Evolutionary conservation across 2,888 invertebrate species (phyloP), one percentile per base, ranked within the genome.

Genomic region (Drosophila gaucha): DNA sequence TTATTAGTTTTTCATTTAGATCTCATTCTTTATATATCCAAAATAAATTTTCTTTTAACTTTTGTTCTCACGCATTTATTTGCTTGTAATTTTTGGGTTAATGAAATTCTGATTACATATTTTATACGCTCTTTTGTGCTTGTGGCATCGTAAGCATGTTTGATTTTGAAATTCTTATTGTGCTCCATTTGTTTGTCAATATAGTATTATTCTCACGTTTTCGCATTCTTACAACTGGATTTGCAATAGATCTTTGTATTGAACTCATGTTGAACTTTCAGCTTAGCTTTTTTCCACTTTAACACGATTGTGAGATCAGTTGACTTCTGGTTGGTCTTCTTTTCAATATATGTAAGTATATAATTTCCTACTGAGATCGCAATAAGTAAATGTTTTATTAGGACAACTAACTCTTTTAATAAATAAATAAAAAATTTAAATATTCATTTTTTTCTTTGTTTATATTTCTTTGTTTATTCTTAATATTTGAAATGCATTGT

Each of bases 141-240:
- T 24, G 8, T 30, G 22, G n/a, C 33, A 31, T n/a, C n/a, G 31
- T 31, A 8, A 20, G 31, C 18, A 20, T 35, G 35, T 24, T 49
- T n/a, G 24, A 26, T 49, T 9, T 12, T 12, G 49, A 18, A 35
- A 49, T 26, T 49, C 35, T 14, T 47, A 28, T 33, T 47, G 46
- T 49, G 49, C 5, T 24, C 2, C 14, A 24, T 6, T 6, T 20
- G 33, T 12, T 49, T 22, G 16, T 2, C 14, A 9, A 20, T 18
- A 26, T 10, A n/a, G n/a, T n/a, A 14, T 14, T 2, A 18, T 38
- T 56, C 28, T 16, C 20, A 55, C 20, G 26, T 10, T 22, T 9
- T 22, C 2, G 6, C 10, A 46, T 46, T 46, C 20, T 28, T 24
- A 10, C 12, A 10, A 16, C 6, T 14, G 26, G 1, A 26, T 4